These are phyloP conservation scores for Hirtodrosophila confusa DNA, from an alignment of 2,888 invertebrate species.

Conservation along the genomic window DNA sequence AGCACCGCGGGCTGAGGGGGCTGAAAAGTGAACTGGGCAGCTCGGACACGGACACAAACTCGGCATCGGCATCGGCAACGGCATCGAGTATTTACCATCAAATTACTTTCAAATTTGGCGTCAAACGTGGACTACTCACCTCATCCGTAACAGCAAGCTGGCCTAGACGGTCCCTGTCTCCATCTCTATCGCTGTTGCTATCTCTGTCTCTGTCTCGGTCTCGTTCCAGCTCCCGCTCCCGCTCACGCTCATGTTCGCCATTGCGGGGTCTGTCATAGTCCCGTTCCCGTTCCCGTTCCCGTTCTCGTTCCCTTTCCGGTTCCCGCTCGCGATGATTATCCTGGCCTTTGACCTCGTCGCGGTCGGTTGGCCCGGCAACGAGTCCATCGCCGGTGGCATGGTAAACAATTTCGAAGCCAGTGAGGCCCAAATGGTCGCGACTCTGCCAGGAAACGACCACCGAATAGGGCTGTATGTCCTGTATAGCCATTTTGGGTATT, in stretches of 20 bases:
- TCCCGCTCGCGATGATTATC: conserved; percentile 28
- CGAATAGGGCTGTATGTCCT: conserved; percentile 94
- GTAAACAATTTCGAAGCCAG: conserved; percentile 94
- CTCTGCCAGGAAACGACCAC: conserved; percentile 95
- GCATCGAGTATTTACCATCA: conserved; percentile 41
- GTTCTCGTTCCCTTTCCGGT: conserved; percentile 16
- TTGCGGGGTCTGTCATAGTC: conserved; percentile 12
- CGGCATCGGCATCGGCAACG: background rate
- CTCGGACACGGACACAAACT: background rate
- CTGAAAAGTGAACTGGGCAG: background rate
- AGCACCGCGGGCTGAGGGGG: conserved; percentile 25
- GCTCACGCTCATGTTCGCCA: conserved; percentile 3
- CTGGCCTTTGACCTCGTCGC: conserved; percentile 28
- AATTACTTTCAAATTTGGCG: conserved; percentile 55
- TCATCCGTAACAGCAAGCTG: conserved; percentile 60
- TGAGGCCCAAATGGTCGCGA: conserved; percentile 92
- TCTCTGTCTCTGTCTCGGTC: conserved; percentile 23
- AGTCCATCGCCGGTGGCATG: conserved; percentile 87
- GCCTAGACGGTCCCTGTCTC: conserved; percentile 33
- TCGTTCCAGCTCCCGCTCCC: conserved; percentile 18
- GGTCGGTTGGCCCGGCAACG: conserved; percentile 47
- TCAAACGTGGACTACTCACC: conserved; percentile 53
- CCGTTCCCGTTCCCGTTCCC: conserved; percentile 16
- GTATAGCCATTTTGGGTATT: conserved; percentile 92
- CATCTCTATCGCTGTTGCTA: conserved; percentile 20